These are phyloP conservation scores for Channallabes apus DNA, from an alignment of 2,797 vertebrate species.

Conservation along the genomic window DNA sequence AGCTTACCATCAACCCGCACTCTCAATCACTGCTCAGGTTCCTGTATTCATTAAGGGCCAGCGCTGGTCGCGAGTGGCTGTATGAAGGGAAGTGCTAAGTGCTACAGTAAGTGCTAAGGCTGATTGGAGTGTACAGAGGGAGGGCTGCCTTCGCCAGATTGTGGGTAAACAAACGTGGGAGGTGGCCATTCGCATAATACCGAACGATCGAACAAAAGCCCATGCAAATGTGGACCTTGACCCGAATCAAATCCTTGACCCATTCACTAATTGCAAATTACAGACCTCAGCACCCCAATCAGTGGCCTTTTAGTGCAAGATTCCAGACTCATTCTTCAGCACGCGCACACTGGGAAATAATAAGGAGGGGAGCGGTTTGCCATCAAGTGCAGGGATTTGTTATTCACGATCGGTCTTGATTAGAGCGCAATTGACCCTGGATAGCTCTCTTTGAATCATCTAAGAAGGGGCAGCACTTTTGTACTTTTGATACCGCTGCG, in stretches of 20 bases:
- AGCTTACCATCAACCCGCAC: conserved; percentile 75
- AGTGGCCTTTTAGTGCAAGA: conserved; percentile 76
- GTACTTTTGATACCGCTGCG: conserved; percentile 43
- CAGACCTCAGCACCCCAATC: conserved; percentile 80
- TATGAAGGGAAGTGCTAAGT: conserved; percentile 66
- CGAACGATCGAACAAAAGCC: conserved; percentile 56
- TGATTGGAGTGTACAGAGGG: conserved; percentile 50
- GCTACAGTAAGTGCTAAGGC: conserved; percentile 51
- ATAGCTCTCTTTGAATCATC: conserved; percentile 39
- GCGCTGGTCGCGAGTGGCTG: conserved; percentile 67
- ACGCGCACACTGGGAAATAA: conserved; percentile 69
- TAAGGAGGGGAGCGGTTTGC: conserved; percentile 65
- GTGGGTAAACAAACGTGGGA: conserved; percentile 55
- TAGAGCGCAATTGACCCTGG: conserved; percentile 53
- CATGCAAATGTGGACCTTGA: conserved; percentile 80
- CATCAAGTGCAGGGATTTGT: conserved; percentile 65
- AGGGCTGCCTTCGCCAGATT: conserved; percentile 49
- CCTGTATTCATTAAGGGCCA: conserved; percentile 74
- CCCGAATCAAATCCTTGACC: conserved; percentile 80
- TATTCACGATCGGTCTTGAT: conserved; percentile 60
- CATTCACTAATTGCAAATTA: conserved; percentile 82
- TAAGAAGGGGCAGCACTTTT: conserved; percentile 47
- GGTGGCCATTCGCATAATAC: conserved; percentile 62
- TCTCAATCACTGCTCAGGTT: conserved; percentile 73
- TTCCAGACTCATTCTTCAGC: conserved; percentile 75